phyloP scores from a whole-genome alignment of 2,888 invertebrate species.

The Sinodicranocentrus sp. region DNA sequence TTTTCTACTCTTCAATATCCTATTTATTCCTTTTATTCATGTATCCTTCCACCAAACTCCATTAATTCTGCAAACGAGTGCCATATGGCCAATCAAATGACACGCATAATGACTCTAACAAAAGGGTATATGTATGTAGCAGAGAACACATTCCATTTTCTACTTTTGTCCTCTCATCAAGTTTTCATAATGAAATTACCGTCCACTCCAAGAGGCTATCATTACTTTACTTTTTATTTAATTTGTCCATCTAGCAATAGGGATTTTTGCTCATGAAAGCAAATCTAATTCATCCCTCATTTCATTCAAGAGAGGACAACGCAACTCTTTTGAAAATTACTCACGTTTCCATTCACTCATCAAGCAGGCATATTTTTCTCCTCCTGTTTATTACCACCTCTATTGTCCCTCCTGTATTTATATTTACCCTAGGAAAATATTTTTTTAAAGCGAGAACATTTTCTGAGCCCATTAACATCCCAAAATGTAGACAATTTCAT shows the following conservation, averaged over 20 bases:
- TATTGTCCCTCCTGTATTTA: no score
- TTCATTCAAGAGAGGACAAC: background rate
- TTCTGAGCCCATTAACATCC: background rate
- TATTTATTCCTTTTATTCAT: no score
- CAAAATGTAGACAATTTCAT: conserved; percentile 20
- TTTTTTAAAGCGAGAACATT: background rate
- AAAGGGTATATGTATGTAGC: background rate
- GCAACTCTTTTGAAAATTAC: conserved; percentile 10
- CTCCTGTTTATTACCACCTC: no score
- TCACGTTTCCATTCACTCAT: conserved; percentile 17
- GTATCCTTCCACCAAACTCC: no score
- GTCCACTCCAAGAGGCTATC: conserved; percentile 4
- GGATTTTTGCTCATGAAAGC: conserved; percentile 3
- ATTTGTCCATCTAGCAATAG: background rate
- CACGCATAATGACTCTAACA: conserved; percentile 6
- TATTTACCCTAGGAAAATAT: background rate
- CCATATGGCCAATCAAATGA: conserved; percentile 31
- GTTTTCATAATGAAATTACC: background rate
- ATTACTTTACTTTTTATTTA: conserved; percentile 15
- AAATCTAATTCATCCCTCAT: background rate
- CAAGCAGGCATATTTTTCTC: background rate
- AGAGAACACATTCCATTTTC: background rate
- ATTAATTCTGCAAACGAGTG: no score
- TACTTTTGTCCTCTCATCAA: background rate
- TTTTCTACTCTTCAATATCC: no score